Percentiles rank a stretch among this genome's conserved stretches.
Conservation (phyloP, 2,113 vertebrate species). For the Gambusia affinis region DNA sequence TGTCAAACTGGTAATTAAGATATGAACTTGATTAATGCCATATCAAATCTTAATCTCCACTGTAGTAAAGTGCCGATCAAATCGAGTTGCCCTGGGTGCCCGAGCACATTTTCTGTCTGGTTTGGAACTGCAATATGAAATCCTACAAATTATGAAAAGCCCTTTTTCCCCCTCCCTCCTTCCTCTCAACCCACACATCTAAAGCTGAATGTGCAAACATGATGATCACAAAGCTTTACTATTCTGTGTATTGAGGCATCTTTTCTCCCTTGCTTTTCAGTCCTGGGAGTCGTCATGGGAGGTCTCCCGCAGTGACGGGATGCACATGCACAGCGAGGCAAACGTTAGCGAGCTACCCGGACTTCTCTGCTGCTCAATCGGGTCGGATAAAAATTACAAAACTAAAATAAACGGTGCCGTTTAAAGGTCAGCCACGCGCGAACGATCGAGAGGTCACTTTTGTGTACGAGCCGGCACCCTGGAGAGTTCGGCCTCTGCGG, state of each 20-base stretch:
- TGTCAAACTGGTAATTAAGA: conserved; percentile 90
- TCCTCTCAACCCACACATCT: conserved; percentile 79
- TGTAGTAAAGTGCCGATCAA: conserved; percentile 97
- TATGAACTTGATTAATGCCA: conserved; percentile 88
- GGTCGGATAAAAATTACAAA: neutral
- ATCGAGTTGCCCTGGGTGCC: conserved; percentile 87
- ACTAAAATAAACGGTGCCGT: conserved; percentile 28
- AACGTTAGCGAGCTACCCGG: conserved; percentile 33
- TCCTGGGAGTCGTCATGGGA: conserved; percentile 32
- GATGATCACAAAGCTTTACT: conserved; percentile 63
- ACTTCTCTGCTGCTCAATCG: conserved; percentile 36
- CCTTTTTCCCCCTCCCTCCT: conserved; percentile 81
- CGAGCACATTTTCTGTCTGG: conserved; percentile 80
- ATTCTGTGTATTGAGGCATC: conserved; percentile 31
- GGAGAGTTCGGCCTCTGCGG: conserved; percentile 54
- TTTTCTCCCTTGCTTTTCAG: conserved; percentile 32
- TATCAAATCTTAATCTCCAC: conserved; percentile 86
- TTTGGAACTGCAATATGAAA: conserved; percentile 84
- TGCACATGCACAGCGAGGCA: conserved; percentile 47
- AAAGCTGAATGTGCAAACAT: conserved; percentile 84
- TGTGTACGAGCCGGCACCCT: conserved; percentile 49
- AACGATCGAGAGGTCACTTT: conserved; percentile 63
- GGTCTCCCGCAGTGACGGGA: conserved; percentile 37
- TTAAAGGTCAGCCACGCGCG: conserved; percentile 43
- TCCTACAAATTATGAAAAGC: conserved; percentile 86